Percentiles rank a stretch among this genome's conserved stretches.
phyloP scores from a whole-genome alignment of 1,140 invertebrate species.

The Dinothrombium tinctorium region DNA sequence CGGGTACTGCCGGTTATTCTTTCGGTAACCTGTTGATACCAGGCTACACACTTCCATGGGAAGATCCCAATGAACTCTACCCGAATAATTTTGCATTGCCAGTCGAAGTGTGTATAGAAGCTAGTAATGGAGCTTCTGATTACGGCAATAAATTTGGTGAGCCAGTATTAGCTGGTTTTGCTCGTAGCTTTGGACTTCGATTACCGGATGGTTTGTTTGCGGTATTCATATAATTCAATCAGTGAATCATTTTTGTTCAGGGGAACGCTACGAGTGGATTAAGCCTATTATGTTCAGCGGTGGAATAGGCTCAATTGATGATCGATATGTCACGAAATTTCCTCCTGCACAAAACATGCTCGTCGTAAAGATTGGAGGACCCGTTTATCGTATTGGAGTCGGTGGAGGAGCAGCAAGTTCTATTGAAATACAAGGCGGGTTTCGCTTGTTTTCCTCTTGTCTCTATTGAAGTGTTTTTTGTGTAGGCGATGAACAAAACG shows the following conservation, averaged over 20 bases:
- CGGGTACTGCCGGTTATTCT: conserved; percentile 84
- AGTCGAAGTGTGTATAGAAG: conserved; percentile 66
- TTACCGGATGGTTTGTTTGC: conserved; percentile 20
- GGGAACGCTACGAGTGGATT: conserved; percentile 64
- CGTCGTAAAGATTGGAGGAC: conserved; percentile 83
- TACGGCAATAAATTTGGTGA: conserved; percentile 97
- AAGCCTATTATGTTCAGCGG: conserved; percentile 98
- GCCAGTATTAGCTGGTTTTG: conserved; percentile 71
- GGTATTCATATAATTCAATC: neutral
- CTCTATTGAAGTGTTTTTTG: neutral
- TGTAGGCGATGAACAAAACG: conserved; percentile 49
- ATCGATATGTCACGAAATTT: conserved; percentile 45
- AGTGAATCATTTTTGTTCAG: conserved; percentile 12
- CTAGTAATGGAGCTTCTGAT: conserved; percentile 90
- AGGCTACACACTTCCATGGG: conserved; percentile 68
- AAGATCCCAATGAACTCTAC: conserved; percentile 35
- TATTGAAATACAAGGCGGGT: conserved; percentile 17
- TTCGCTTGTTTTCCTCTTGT: neutral
- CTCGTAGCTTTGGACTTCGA: conserved; percentile 60
- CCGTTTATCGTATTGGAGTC: conserved; percentile 74
- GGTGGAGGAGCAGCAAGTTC: conserved; percentile 89
- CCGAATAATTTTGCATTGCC: conserved; percentile 72
- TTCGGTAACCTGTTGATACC: conserved; percentile 77
- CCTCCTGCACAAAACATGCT: conserved; percentile 45
- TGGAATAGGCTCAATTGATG: conserved; percentile 70